Conservation (phyloP, 2,888 invertebrate species). For the Endomychus coccineus region DNA sequence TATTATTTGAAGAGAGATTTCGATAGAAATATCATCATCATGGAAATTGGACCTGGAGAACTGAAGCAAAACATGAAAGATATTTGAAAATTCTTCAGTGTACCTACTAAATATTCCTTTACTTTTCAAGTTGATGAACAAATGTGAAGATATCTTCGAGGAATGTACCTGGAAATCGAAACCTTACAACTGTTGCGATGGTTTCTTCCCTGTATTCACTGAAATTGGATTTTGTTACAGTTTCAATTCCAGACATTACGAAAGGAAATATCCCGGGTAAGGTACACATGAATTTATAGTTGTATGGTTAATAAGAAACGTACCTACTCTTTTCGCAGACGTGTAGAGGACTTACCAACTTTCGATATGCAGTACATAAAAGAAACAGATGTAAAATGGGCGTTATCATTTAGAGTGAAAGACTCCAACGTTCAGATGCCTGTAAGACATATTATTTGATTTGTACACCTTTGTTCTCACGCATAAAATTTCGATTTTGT, state of each 20-base stretch:
- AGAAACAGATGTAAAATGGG: slow-evolving; percentile 61
- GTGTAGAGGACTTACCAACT: slow-evolving; percentile 42
- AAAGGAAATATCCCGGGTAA: slow-evolving; percentile 45
- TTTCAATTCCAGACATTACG: slow-evolving; percentile 59
- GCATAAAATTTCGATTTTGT: too few relatives aligned
- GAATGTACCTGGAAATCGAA: slow-evolving; percentile 64
- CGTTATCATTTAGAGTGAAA: slow-evolving; percentile 46
- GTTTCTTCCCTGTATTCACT: slow-evolving; percentile 62
- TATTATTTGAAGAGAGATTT: too few relatives aligned
- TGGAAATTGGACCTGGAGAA: too few relatives aligned
- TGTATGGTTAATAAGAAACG: not conserved
- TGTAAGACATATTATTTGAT: slow-evolving; percentile 30
- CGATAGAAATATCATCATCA: too few relatives aligned
- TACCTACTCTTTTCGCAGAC: slow-evolving; percentile 45
- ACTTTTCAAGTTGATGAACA: slow-evolving; percentile 48
- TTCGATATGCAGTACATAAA: slow-evolving; percentile 51
- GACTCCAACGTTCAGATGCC: slow-evolving; percentile 24
- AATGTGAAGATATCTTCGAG: slow-evolving; percentile 54
- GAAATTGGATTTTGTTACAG: slow-evolving; percentile 69
- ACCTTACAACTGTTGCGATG: slow-evolving; percentile 56
- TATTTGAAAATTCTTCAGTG: not conserved
- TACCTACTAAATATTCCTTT: not conserved
- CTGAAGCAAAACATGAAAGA: too few relatives aligned
- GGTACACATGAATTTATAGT: slow-evolving; percentile 1
- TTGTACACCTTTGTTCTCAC: too few relatives aligned